Conservation (phyloP, 2,888 invertebrate species). For the Ceramica pisi region DNA sequence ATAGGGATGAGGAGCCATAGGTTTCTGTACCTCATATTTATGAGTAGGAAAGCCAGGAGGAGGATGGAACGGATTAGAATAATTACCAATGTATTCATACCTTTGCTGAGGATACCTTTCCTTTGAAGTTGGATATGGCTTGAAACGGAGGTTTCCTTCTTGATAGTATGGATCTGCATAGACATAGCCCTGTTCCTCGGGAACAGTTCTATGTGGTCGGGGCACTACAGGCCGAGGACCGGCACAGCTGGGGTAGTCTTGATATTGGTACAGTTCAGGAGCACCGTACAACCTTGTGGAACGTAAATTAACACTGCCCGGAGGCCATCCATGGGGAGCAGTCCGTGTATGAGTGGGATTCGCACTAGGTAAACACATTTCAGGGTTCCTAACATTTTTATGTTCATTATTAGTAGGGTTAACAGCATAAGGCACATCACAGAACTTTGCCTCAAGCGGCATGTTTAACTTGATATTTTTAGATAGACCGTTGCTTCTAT, state of each 20-base stretch:
- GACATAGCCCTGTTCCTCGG: conserved; percentile 80
- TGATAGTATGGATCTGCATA: conserved; percentile 83
- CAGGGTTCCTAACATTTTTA: conserved; percentile 81
- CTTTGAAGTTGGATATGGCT: conserved; percentile 85
- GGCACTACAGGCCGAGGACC: conserved; percentile 79
- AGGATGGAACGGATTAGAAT: conserved; percentile 83
- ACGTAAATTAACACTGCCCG: conserved; percentile 77
- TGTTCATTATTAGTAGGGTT: conserved; percentile 82
- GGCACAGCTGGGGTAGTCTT: conserved; percentile 82
- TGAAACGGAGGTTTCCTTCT: conserved; percentile 83
- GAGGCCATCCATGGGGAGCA: conserved; percentile 79
- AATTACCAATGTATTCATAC: conserved; percentile 88
- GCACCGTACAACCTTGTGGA: conserved; percentile 79
- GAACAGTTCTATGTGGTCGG: conserved; percentile 77
- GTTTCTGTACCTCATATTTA: conserved; percentile 85
- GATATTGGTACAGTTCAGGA: conserved; percentile 83
- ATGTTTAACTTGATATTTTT: conserved; percentile 82
- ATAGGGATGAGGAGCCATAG: conserved; percentile 80
- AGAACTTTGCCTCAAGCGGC: conserved; percentile 83
- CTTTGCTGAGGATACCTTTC: conserved; percentile 84
- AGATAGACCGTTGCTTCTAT: conserved; percentile 71
- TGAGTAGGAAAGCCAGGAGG: conserved; percentile 78
- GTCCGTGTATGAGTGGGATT: conserved; percentile 75
- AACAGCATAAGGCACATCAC: conserved; percentile 89
- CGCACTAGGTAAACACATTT: conserved; percentile 80